Percentiles rank a stretch among this genome's conserved stretches.
Evolutionary conservation across 2,888 invertebrate species (phyloP).

Genomic region (Zelleria hepariella): DNA sequence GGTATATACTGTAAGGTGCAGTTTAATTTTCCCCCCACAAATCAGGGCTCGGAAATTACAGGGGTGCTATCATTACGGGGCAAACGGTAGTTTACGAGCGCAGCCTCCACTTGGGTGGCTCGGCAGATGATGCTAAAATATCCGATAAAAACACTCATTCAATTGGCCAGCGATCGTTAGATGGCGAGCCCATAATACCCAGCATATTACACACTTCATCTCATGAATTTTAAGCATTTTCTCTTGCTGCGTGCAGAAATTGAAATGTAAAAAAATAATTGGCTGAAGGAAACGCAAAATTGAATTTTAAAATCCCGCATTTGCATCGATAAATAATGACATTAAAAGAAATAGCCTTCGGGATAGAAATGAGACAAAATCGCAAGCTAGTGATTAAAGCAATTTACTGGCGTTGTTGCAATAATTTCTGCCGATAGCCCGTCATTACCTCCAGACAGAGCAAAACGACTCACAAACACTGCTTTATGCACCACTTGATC

Average conservation of each 20-base stretch:
- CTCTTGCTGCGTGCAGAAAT: constrained; percentile 12
- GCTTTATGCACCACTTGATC: neutral
- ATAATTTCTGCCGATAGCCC: constrained; percentile 48
- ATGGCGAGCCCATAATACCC: constrained; percentile 23
- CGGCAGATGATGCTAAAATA: constrained; percentile 39
- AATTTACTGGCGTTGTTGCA: constrained; percentile 48
- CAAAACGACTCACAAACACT: constrained; percentile 35
- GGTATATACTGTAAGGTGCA: neutral
- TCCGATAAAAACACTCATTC: constrained; percentile 34
- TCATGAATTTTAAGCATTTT: constrained; percentile 43
- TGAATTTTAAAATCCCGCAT: neutral
- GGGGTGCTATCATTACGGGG: constrained; percentile 8
- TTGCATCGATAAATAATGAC: constrained; percentile 6
- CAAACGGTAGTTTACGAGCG: constrained; percentile 1
- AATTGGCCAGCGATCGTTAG: constrained; percentile 43
- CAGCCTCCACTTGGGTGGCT: constrained; percentile 39
- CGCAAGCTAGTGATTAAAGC: constrained; percentile 32
- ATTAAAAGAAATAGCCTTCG: constrained; percentile 12
- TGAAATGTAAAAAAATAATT: neutral
- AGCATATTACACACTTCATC: constrained; percentile 34
- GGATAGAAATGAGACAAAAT: constrained; percentile 18
- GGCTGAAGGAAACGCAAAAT: neutral
- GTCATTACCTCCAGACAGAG: constrained; percentile 49
- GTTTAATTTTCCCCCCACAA: neutral
- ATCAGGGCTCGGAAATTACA: neutral